Percentiles rank a stretch among this genome's conserved stretches.
Conservation (phyloP, 2,888 invertebrate species). For the Andrena trimmerana region DNA sequence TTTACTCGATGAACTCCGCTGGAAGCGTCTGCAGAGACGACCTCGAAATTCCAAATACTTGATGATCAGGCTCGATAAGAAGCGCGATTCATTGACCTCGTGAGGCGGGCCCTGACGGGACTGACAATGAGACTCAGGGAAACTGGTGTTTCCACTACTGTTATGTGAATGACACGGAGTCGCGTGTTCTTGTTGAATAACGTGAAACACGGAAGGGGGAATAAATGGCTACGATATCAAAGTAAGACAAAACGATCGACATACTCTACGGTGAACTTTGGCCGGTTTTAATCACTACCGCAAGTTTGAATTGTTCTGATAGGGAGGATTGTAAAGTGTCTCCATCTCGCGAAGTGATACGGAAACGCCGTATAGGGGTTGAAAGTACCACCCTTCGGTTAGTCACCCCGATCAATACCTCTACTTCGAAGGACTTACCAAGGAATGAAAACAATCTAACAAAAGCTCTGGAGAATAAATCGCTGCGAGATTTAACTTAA, state of each 20-base stretch:
- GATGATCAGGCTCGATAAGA: neutral
- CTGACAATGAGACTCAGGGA: neutral
- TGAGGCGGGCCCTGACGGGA: neutral
- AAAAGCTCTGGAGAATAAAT: no score
- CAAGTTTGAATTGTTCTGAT: neutral
- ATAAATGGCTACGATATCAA: neutral
- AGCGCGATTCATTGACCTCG: neutral
- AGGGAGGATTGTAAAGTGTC: neutral
- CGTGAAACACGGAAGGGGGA: no score
- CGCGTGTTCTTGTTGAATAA: neutral
- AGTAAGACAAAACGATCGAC: neutral
- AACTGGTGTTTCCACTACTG: neutral
- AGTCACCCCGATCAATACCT: neutral
- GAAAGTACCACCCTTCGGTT: neutral
- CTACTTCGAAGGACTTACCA: no score
- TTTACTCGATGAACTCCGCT: neutral
- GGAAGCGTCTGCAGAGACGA: neutral
- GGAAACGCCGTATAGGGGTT: slow-evolving; percentile 1
- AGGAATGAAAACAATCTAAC: no score
- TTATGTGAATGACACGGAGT: neutral
- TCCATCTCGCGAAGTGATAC: slow-evolving; percentile 29
- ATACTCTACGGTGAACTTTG: neutral
- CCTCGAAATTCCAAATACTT: neutral
- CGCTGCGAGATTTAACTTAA: no score
- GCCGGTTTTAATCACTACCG: neutral